These are phyloP conservation scores for Pristionchus arcanus DNA, from an alignment of 2,888 invertebrate genomes.

Conservation along the genomic window DNA sequence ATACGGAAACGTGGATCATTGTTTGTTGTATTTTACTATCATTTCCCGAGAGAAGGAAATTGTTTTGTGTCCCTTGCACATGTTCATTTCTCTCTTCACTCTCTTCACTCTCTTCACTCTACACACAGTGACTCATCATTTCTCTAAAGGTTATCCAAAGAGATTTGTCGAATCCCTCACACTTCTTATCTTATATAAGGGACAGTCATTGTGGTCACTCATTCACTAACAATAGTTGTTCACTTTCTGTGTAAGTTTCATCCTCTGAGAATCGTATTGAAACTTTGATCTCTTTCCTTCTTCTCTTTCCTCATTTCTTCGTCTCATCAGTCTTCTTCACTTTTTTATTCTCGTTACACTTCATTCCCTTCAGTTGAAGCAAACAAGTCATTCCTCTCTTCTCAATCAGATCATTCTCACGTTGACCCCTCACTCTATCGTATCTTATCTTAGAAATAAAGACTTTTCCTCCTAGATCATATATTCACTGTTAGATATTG, in stretches of 20 bases:
- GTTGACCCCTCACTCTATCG: neutral
- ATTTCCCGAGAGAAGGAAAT: neutral
- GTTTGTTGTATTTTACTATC: neutral
- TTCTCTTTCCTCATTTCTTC: neutral
- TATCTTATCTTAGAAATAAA: neutral
- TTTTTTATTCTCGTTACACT: neutral
- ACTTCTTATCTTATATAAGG: neutral
- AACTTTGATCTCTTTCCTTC: neutral
- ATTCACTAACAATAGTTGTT: neutral
- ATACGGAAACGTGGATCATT: neutral
- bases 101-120: neutral
- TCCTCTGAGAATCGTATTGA: neutral
- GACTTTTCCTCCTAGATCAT: too few species aligned
- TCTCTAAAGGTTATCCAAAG: slow-evolving; percentile 7
- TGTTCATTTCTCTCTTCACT: neutral
- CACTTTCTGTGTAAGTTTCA: neutral
- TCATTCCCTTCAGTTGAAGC: neutral
- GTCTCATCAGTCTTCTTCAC: slow-evolving; percentile 4
- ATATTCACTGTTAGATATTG: too few species aligned
- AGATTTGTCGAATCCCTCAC: neutral
- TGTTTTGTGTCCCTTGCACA: neutral
- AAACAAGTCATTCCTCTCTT: neutral
- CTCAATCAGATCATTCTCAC: neutral
- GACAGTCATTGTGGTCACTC: neutral
- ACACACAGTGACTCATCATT: slow-evolving; percentile 19